Evolutionary conservation across 2,888 invertebrate genomes (phyloP).

Genomic region (Torymus tubicola): DNA sequence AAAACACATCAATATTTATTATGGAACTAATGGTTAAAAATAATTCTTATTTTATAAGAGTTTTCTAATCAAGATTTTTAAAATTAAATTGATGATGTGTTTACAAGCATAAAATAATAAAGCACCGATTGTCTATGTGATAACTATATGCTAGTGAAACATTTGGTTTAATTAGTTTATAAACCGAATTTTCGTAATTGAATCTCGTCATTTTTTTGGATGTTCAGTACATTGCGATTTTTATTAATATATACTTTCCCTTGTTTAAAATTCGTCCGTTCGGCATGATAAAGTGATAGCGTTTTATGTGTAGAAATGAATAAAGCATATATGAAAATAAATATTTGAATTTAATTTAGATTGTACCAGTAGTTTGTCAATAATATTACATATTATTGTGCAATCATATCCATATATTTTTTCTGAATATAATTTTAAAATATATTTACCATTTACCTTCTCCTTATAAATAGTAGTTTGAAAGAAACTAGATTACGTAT

Average conservation of each 20-base stretch:
- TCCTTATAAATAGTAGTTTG: too few species aligned
- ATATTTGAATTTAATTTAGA: background rate
- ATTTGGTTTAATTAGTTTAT: constrained; percentile 22
- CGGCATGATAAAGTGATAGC: background rate
- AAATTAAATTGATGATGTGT: background rate
- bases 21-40: constrained; percentile 12
- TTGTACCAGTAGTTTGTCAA: too few species aligned
- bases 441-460: too few species aligned
- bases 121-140: constrained; percentile 29
- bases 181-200: constrained; percentile 32
- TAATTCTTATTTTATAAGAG: background rate
- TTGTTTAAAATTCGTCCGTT: constrained; percentile 33
- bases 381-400: too few species aligned
- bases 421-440: too few species aligned
- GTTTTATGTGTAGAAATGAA: constrained; percentile 37
- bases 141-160: constrained; percentile 23
- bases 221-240: constrained; percentile 44
- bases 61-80: constrained; percentile 4
- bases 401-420: too few species aligned
- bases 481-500: too few species aligned
- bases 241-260: constrained; percentile 37
- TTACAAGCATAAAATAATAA: constrained; percentile 3
- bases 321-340: constrained; percentile 34
- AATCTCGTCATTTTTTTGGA: constrained; percentile 52
- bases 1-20: constrained; percentile 15